Evolutionary conservation across 2,888 invertebrate species (phyloP), one percentile per base, ranked within the genome.

Genomic region (Synergus itoensis): DNA sequence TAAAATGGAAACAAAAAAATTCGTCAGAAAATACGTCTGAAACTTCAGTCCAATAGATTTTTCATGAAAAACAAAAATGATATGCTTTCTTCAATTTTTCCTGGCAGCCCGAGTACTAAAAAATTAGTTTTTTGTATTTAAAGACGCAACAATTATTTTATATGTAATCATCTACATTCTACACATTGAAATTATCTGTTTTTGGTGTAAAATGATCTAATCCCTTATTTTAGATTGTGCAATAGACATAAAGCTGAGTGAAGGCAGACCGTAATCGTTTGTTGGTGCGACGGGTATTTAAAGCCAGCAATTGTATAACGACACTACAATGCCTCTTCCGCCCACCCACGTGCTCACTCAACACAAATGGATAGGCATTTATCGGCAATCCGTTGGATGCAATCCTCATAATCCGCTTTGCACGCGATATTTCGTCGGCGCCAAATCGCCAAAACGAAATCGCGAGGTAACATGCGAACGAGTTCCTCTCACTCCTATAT

Each of bases 371-470:
- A 69, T 69, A 48, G 69, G 69, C 69, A 45, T 69, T 69, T 69
- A 69, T 69, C 69, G 48, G 69, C 69, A 69, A 69, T 69, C 48
- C 69, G 69, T 69, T 69, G 69, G 48, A 48, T 48, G 48, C 69
- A 69, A 69, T 69, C 69, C 69, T 69, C 69, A 69, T 69, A 69
- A 69, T 69, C 69, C 69, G 69, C 69, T 69, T 69, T 69, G 69
- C 69, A 69, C 69, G 69, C 69, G 69, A 69, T 69, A 69, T 69
- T 69, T 69, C 69, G 28, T 48, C 16, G 16, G 28, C 69, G 48
- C 69, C 48, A 69, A 69, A 69, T 69, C 69, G 69, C 69, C 69
- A 48, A 69, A 69, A 69, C 48, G 69, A 69, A 69, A 69, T 69
- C 69, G 69, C 69, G 69, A 69, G 69, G 48, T 69, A 69, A 69